Conservation (phyloP, 1,140 invertebrate species). For the Pissodes strobi region DNA sequence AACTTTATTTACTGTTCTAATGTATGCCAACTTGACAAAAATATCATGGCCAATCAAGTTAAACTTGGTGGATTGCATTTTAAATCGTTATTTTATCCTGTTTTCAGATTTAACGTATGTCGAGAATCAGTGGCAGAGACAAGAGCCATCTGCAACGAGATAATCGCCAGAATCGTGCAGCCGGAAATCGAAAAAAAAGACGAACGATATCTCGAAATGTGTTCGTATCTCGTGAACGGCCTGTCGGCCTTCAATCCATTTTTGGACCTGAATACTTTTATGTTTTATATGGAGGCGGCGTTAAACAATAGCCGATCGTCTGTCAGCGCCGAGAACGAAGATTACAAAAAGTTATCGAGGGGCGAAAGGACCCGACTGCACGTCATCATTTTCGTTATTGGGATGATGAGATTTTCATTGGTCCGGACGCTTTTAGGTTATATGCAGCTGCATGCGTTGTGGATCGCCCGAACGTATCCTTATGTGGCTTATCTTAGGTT, state of each 20-base stretch:
- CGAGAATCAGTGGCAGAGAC: constrained; percentile 51
- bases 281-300: constrained; percentile 32
- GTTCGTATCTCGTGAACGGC: constrained; percentile 44
- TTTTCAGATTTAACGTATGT: constrained; percentile 54
- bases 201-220: constrained; percentile 41
- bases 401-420: constrained; percentile 15
- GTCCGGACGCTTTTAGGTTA: constrained; percentile 38
- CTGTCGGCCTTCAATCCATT: constrained; percentile 47
- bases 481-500: constrained; percentile 49
- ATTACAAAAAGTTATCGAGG: constrained; percentile 12
- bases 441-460: constrained; percentile 36
- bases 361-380: constrained; percentile 3
- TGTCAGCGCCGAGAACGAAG: background rate
- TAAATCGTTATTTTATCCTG: too few species aligned
- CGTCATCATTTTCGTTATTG: background rate
- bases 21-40: too few species aligned
- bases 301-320: constrained; percentile 19
- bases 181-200: constrained; percentile 36
- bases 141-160: constrained; percentile 43
- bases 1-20: too few species aligned
- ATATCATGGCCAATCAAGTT: too few species aligned
- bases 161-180: constrained; percentile 40
- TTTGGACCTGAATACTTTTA: constrained; percentile 38
- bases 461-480: constrained; percentile 46
- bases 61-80: too few species aligned